Evolutionary conservation across 2,113 vertebrate genomes (phyloP), one percentile per base, ranked within the genome.

Genomic region (Phalacrocorax carbo): DNA sequence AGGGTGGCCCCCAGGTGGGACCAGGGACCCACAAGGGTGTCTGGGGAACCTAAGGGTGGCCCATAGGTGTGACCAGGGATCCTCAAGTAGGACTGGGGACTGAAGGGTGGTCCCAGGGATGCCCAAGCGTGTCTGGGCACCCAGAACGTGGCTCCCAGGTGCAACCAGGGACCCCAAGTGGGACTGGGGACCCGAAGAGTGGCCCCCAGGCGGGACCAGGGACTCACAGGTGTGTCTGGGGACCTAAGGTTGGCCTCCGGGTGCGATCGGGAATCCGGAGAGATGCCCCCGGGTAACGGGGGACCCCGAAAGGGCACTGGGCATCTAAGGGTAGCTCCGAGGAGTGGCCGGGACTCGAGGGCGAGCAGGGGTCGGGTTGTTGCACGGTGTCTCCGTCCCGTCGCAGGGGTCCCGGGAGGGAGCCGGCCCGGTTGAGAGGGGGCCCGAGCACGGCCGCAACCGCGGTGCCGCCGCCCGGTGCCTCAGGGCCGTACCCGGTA

Each of bases 401-500:
- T 2, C 4, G 29, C 51, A 22, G 40, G 16, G 15, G 4, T 3
- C 40, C 26, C 26, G 27, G 64, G n/a, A 15, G 11, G 11, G 52
- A 32, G 34, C 25, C 6, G 36, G 10, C 29, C 23, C 51, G 8
- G 32, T 1, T 25, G 4, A 46, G 2, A 16, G 40, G 3, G 21
- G 29, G 15, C 15, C 49, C n/a, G 58, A 25, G 6, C 5, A 34
- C 27, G 51, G 58, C 66, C 57, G 15, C 57, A 23, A 3, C 4
- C 18, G n/a, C 72, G 9, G 6, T 15, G 10, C 36, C 62, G 11
- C 49, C 51, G 11, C 42, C 2, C 62, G 20, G 36, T 25, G 14
- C 10, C 32, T 7, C 38, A 42, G 7, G 11, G 27, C 55, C 73
- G 10, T 92, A 99, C 99, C 99, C 98, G 97, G 92, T 99, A 99